Evolutionary conservation across 2,888 invertebrate species (phyloP), one percentile per base, ranked within the genome.

Genomic region (Tipula helvola): DNA sequence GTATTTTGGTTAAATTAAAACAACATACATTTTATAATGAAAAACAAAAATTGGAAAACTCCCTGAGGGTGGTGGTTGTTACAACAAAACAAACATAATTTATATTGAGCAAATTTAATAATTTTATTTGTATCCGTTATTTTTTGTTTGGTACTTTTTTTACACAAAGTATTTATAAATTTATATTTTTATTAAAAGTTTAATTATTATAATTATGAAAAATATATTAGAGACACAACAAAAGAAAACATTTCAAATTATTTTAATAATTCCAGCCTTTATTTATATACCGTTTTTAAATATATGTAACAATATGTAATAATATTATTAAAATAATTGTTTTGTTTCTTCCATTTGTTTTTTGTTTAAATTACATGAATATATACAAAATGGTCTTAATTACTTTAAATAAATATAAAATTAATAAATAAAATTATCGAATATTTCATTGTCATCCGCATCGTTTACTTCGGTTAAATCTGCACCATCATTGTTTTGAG

Each of bases 251-350:
- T 28, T 28, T 28, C 28, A 84, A 84, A 84, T 39, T 84, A 84
- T 84, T 84, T 84, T 84, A 84, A 84, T 41, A 84, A 84, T 84
- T 39, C 84, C 84, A 84, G 84, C 84, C 84, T 84, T 84, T 84
- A 84, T 84, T 83, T 84, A 39, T 36, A 39, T 39, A 39, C 28
- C 84, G 41, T n/a, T 84, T n/a, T 84, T 39, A 84, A 84, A 39
- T 39, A 39, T 39, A 84, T n/a, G n/a, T n/a, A n/a, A n/a, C n/a
- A n/a, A n/a, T n/a, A n/a, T n/a, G 39, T 39, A 84, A 84, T 84
- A 84, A 84, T 36, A 39, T 84, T 84, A 84, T 84, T 84, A 84
- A 84, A 84, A 39, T 39, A 39, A 84, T 39, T 71, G n/a, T n/a
- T 7, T 39, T 71, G n/a, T 39, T 7, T 39, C 39, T 84, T 39